A percentile compares a stretch with the other conserved stretches of the same genome.
phyloP scores from a whole-genome alignment of 2,888 invertebrate genomes.

The Lissonota sp. region DNA sequence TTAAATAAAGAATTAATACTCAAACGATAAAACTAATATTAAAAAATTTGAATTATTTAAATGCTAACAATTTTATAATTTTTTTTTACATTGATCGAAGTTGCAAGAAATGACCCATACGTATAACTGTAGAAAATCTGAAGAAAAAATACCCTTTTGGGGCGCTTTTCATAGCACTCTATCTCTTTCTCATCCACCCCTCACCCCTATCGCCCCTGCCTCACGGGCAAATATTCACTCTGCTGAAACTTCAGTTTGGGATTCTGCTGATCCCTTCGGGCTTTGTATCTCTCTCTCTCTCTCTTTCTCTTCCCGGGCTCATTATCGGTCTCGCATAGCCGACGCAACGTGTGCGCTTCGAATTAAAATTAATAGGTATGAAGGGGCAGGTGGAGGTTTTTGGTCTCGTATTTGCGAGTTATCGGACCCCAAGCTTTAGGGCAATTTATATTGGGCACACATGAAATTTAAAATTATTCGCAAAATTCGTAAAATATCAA shows the following conservation, averaged over 20 bases:
- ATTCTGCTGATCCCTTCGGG: conserved; percentile 75
- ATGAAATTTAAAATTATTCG: conserved; percentile 42
- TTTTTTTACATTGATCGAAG: neutral
- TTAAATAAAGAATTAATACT: neutral
- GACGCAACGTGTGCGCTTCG: conserved; percentile 65
- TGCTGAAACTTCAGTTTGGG: conserved; percentile 70
- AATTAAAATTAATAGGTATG: conserved; percentile 64
- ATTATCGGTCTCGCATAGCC: conserved; percentile 70
- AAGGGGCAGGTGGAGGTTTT: conserved; percentile 3
- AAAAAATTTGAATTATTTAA: no score
- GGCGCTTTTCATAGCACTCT: conserved; percentile 45
- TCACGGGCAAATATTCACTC: conserved; percentile 76
- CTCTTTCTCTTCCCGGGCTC: conserved; percentile 59
- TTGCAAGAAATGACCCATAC: conserved; percentile 6
- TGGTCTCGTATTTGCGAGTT: conserved; percentile 35
- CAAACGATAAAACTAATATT: no score
- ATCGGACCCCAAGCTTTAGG: conserved; percentile 38
- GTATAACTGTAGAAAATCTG: conserved; percentile 33
- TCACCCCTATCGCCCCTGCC: conserved; percentile 43
- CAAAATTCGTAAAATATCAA: conserved; percentile 17
- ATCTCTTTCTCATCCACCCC: conserved; percentile 27
- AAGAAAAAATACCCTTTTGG: conserved; percentile 42
- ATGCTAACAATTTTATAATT: no score
- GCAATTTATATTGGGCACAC: neutral
- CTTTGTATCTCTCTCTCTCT: conserved; percentile 51